Evolutionary conservation across 2,113 vertebrate species (phyloP).

Genomic region (Corydoras maculifer): DNA sequence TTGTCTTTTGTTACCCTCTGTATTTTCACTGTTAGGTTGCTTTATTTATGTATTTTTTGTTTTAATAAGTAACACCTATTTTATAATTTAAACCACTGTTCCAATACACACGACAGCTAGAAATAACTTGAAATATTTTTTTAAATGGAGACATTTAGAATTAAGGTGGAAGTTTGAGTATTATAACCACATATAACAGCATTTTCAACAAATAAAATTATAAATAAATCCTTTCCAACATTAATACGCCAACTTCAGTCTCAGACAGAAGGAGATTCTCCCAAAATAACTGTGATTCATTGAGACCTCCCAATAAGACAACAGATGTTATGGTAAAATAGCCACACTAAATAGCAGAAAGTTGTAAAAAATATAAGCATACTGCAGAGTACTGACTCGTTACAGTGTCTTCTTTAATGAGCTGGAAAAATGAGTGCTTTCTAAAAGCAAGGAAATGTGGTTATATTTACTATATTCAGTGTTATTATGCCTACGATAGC

Average conservation of each 20-base stretch:
- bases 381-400: slow-evolving; percentile 37
- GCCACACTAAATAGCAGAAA: slow-evolving; percentile 47
- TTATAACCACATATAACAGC: too few species aligned
- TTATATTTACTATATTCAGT: slow-evolving; percentile 44
- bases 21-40: too few species aligned
- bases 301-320: slow-evolving; percentile 33
- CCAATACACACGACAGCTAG: too few species aligned
- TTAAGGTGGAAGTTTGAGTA: too few species aligned
- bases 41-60: too few species aligned
- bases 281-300: slow-evolving; percentile 21
- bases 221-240: slow-evolving; percentile 9
- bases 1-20: too few species aligned
- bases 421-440: slow-evolving; percentile 47
- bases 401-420: slow-evolving; percentile 36
- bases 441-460: slow-evolving; percentile 45
- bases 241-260: slow-evolving; percentile 38
- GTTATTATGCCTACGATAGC: slow-evolving; percentile 47
- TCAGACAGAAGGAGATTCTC: slow-evolving; percentile 14
- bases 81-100: too few species aligned
- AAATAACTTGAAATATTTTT: too few species aligned
- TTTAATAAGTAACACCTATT: too few species aligned
- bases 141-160: too few species aligned
- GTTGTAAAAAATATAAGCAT: slow-evolving; percentile 20
- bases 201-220: neutral
- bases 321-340: slow-evolving; percentile 39